Percentiles rank a stretch among this genome's conserved stretches.
Conservation (phyloP, 2,797 vertebrate species). For the Carapus acus region DNA sequence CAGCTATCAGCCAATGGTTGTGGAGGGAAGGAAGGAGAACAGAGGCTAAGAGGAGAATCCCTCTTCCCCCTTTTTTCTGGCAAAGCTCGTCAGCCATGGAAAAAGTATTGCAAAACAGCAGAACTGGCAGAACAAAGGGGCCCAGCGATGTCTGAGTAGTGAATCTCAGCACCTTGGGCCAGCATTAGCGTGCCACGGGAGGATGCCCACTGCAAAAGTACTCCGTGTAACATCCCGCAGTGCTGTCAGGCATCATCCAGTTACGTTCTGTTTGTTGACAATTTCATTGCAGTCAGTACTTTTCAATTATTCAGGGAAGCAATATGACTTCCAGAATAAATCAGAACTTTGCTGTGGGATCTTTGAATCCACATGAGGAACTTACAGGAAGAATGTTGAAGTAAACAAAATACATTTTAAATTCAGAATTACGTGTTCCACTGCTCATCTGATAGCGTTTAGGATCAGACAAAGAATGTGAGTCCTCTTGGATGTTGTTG, state of each 20-base stretch:
- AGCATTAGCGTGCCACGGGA: slow-evolving; percentile 14
- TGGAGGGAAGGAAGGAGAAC: slow-evolving; percentile 19
- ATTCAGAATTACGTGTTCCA: too few relatives aligned
- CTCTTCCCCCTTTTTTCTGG: slow-evolving; percentile 29
- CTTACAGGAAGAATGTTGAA: not conserved
- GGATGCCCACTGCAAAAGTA: slow-evolving; percentile 9
- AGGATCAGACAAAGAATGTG: not conserved
- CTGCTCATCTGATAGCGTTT: slow-evolving; percentile 1
- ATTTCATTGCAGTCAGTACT: not conserved
- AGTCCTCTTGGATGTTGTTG: slow-evolving; percentile 13
- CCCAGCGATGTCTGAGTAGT: slow-evolving; percentile 18
- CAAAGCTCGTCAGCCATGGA: slow-evolving; percentile 27
- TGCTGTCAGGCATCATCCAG: not conserved
- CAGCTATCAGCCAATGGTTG: slow-evolving; percentile 29
- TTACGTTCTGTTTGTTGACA: not conserved
- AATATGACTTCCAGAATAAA: not conserved
- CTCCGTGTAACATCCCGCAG: not conserved
- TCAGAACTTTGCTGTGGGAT: not conserved
- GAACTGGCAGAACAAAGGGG: slow-evolving; percentile 34
- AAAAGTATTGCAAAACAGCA: slow-evolving; percentile 47
- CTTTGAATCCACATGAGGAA: too few relatives aligned
- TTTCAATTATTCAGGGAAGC: not conserved
- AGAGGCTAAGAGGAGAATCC: slow-evolving; percentile 24
- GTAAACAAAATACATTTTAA: too few relatives aligned
- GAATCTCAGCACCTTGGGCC: slow-evolving; percentile 20